Conservation (phyloP, 2,888 invertebrate genomes). For the Ectemnius continuus region DNA sequence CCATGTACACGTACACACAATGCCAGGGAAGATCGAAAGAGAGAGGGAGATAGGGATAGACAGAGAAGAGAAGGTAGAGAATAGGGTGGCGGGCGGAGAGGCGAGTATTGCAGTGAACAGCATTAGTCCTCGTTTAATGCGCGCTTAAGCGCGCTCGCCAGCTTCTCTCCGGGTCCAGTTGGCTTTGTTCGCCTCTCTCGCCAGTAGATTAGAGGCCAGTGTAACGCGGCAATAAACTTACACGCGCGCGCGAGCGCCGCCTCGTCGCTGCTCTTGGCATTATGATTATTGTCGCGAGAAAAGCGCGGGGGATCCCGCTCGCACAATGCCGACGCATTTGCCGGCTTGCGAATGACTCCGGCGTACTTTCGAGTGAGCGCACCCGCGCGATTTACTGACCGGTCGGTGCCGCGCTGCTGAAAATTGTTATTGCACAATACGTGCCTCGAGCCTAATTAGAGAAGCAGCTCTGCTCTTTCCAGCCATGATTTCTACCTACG, state of each 20-base stretch:
- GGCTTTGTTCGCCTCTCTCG: conserved; percentile 34
- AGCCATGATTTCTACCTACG: too few species aligned
- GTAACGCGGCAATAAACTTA: conserved; percentile 38
- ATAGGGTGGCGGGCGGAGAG: background rate
- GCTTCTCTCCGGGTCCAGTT: conserved; percentile 27
- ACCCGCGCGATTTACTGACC: too few species aligned
- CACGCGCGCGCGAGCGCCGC: conserved; percentile 1
- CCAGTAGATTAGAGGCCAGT: conserved; percentile 42
- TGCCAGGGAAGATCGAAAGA: too few species aligned
- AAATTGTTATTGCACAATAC: background rate
- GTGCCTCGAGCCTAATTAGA: background rate
- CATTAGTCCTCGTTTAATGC: conserved; percentile 32
- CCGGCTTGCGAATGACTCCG: too few species aligned
- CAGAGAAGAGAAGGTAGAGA: too few species aligned
- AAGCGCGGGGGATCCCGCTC: background rate
- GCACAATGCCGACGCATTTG: too few species aligned
- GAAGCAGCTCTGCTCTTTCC: too few species aligned
- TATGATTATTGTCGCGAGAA: conserved; percentile 29
- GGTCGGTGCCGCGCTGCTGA: conserved; percentile 2
- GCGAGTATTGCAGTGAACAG: conserved; percentile 9
- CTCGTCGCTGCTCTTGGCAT: conserved; percentile 31
- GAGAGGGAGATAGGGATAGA: too few species aligned
- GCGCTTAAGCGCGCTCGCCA: conserved; percentile 8
- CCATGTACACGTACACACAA: too few species aligned
- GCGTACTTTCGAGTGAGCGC: too few species aligned